These are phyloP conservation scores for Archips xylosteana DNA, from an alignment of 2,888 invertebrate species.

Conservation along the genomic window DNA sequence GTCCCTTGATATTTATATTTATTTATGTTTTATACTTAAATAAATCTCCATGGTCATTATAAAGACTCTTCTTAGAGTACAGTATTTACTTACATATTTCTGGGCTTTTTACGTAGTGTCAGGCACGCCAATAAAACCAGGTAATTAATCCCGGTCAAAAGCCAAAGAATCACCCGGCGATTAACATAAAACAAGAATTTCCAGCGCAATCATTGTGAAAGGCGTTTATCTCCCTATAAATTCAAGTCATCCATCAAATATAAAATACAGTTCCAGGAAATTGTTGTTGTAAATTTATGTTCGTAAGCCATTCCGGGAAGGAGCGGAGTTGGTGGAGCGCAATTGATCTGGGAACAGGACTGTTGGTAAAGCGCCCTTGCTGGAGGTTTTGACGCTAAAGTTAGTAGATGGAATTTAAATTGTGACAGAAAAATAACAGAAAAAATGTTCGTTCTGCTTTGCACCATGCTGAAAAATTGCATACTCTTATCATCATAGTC, in stretches of 20 bases:
- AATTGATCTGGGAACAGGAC: slow-evolving; percentile 7
- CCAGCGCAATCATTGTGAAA: slow-evolving; percentile 43
- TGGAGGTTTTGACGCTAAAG: background rate
- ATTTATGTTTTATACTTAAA: too few species aligned
- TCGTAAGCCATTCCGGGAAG: slow-evolving; percentile 28
- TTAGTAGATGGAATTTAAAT: background rate
- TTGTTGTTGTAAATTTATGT: slow-evolving; percentile 56
- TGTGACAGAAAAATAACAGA: background rate
- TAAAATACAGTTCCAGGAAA: slow-evolving; percentile 54
- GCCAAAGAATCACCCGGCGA: background rate
- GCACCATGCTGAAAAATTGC: too few species aligned
- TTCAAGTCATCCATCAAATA: slow-evolving; percentile 53
- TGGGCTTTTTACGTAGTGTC: background rate
- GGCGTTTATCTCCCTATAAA: slow-evolving; percentile 53
- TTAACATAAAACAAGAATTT: slow-evolving; percentile 17
- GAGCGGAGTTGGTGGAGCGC: slow-evolving; percentile 10
- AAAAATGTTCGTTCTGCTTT: too few species aligned
- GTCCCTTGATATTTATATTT: too few species aligned
- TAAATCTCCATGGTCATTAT: too few species aligned
- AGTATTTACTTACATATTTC: too few species aligned
- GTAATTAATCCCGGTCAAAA: background rate
- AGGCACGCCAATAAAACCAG: background rate
- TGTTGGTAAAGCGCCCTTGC: background rate
- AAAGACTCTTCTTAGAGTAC: too few species aligned
- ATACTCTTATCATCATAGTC: too few species aligned